A percentile compares a stretch with the other conserved stretches of the same genome.
Evolutionary conservation across 1,140 invertebrate species (phyloP).

Genomic region (Probaryconus sp.): DNA sequence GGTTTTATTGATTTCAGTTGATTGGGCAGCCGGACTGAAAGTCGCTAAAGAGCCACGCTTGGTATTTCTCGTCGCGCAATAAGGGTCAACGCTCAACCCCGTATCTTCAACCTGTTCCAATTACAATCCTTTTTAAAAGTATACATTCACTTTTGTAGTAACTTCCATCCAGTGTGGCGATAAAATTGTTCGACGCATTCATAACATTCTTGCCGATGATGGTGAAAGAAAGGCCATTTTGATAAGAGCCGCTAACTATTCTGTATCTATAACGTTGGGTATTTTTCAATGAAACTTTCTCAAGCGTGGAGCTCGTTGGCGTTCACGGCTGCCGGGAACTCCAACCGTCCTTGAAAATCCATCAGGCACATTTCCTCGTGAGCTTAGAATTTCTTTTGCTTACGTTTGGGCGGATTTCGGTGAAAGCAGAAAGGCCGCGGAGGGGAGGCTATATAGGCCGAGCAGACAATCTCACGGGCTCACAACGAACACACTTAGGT

Average conservation of each 20-base stretch:
- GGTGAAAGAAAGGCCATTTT: conserved; percentile 21
- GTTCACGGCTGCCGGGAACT: conserved; percentile 13
- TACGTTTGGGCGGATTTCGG: conserved; percentile 68
- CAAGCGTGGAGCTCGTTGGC: background rate
- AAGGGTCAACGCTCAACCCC: background rate
- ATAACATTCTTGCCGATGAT: conserved; percentile 24
- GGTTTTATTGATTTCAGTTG: no score
- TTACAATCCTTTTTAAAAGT: background rate
- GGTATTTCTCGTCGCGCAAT: no score
- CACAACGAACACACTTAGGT: conserved; percentile 73
- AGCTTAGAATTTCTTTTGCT: conserved; percentile 52
- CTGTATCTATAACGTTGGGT: background rate
- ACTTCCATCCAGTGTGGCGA: conserved; percentile 11
- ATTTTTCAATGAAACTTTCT: conserved; percentile 48
- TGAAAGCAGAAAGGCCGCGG: conserved; percentile 67
- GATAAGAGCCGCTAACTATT: conserved; percentile 17
- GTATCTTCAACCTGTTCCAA: conserved; percentile 23
- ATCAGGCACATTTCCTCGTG: conserved; percentile 20
- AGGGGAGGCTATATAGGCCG: conserved; percentile 77
- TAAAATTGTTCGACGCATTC: conserved; percentile 32
- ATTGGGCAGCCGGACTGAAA: no score
- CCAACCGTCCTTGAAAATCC: conserved; percentile 44
- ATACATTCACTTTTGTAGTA: conserved; percentile 29
- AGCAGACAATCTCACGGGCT: conserved; percentile 71
- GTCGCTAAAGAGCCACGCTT: no score